These are phyloP conservation scores for Imbricaverruca yamaguchii DNA, from an alignment of 2,888 invertebrate genomes.

Conservation along the genomic window DNA sequence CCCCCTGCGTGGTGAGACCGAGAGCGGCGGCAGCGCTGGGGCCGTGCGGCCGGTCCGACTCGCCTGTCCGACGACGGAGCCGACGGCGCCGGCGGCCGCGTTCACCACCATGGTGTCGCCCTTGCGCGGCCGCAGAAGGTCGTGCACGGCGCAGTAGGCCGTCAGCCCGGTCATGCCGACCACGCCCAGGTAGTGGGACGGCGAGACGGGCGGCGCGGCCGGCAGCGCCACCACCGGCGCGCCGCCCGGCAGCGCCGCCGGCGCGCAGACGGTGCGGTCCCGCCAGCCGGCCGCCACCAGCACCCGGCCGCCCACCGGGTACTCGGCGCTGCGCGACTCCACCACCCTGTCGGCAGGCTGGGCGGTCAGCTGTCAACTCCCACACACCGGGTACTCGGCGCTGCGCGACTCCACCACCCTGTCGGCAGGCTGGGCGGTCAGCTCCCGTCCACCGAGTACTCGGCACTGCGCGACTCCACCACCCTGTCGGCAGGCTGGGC, in stretches of 20 bases:
- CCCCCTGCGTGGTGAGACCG: too few species aligned
- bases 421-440: background rate
- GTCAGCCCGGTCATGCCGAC: constrained; percentile 20
- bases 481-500: constrained; percentile 43
- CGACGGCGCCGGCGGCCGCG: constrained; percentile 71
- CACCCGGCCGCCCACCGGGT: constrained; percentile 56
- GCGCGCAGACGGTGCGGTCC: constrained; percentile 50
- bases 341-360: constrained; percentile 46
- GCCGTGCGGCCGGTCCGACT: constrained; percentile 47
- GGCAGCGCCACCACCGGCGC: constrained; percentile 1
- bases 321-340: constrained; percentile 56
- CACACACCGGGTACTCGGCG: constrained; percentile 43
- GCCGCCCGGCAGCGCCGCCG: constrained; percentile 29
- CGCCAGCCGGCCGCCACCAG: constrained; percentile 61
- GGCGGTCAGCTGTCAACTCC: constrained; percentile 51
- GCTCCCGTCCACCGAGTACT: constrained; percentile 40
- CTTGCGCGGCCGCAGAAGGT: constrained; percentile 7
- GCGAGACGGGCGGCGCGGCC: background rate
- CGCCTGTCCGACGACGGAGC: constrained; percentile 67
- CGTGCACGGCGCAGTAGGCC: constrained; percentile 20
- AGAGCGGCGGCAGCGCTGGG: too few species aligned
- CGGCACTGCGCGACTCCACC: constrained; percentile 55
- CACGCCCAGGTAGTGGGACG: constrained; percentile 18
- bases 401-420: constrained; percentile 59
- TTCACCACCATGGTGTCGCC: constrained; percentile 17